Percentiles rank a stretch among this genome's conserved stretches.
These are phyloP conservation scores for Hemaris fuciformis DNA, from an alignment of 2,888 invertebrate species.

Conservation along the genomic window DNA sequence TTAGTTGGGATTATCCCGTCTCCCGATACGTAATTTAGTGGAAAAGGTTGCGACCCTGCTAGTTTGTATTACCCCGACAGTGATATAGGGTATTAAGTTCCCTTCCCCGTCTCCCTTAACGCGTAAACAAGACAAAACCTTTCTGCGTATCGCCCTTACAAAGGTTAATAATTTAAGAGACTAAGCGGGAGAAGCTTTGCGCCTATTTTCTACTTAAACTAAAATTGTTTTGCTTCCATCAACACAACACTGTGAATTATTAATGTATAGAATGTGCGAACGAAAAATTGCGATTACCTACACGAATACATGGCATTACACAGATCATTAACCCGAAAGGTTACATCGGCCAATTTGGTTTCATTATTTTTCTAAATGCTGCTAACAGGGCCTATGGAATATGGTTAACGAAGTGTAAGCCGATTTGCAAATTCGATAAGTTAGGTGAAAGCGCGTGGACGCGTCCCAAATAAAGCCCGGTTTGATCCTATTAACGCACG, in stretches of 20 bases:
- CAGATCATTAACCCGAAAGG: background rate
- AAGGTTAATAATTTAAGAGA: conserved; percentile 79
- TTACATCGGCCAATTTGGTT: background rate
- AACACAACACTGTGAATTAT: conserved; percentile 51
- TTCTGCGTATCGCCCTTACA: conserved; percentile 74
- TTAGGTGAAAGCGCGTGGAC: conserved; percentile 78
- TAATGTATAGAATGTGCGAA: conserved; percentile 36
- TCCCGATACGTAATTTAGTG: conserved; percentile 80
- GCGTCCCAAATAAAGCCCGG: conserved; percentile 75
- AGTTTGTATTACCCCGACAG: conserved; percentile 79
- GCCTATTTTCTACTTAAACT: conserved; percentile 68
- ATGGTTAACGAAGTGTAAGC: conserved; percentile 77
- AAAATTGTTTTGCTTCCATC: conserved; percentile 68
- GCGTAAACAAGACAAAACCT: conserved; percentile 79
- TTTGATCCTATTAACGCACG: conserved; percentile 80
- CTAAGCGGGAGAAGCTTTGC: conserved; percentile 65
- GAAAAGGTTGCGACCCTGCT: conserved; percentile 79
- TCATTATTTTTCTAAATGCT: conserved; percentile 7
- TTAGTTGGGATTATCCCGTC: conserved; percentile 73
- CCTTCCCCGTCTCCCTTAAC: conserved; percentile 76
- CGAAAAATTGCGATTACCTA: background rate
- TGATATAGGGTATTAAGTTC: conserved; percentile 81
- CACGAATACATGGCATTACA: background rate
- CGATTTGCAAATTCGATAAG: conserved; percentile 80
- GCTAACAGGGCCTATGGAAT: conserved; percentile 22